A percentile compares a stretch with the other conserved stretches of the same genome.
phyloP scores from a whole-genome alignment of 2,888 invertebrate genomes.

The Ephialtes manifestator region DNA sequence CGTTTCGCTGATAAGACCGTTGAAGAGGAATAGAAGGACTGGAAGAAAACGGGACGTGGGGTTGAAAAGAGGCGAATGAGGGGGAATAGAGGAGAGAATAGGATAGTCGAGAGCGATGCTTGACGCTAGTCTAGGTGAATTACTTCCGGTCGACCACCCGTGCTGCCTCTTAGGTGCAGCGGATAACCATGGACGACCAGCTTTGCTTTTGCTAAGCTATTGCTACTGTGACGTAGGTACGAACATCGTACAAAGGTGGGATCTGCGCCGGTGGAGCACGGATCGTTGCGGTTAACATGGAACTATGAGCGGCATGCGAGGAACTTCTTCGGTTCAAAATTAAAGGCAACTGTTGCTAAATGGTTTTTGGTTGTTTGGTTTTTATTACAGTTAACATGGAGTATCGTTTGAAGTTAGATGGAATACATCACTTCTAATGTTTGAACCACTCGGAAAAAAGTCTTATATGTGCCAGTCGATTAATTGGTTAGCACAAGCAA shows the following conservation, averaged over 20 bases:
- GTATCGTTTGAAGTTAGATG: too few species aligned
- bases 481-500: too few species aligned
- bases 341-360: background rate
- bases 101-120: constrained; percentile 75
- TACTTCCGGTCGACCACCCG: constrained; percentile 76
- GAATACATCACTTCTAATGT: too few species aligned
- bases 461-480: too few species aligned
- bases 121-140: constrained; percentile 77
- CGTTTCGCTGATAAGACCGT: constrained; percentile 62
- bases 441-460: too few species aligned
- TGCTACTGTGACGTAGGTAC: constrained; percentile 18
- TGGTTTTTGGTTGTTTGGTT: background rate
- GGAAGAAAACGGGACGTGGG: constrained; percentile 54
- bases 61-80: too few species aligned
- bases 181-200: constrained; percentile 14
- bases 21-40: constrained; percentile 42
- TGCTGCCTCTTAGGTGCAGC: constrained; percentile 48
- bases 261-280: constrained; percentile 30
- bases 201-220: constrained; percentile 40
- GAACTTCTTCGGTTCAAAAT: background rate
- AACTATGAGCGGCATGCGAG: background rate
- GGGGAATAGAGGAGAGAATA: background rate
- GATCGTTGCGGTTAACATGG: constrained; percentile 22
- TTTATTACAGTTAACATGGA: background rate
- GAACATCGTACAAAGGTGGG: constrained; percentile 21